phyloP scores from a whole-genome alignment of 2,113 vertebrate genomes.

The Murina feae region DNA sequence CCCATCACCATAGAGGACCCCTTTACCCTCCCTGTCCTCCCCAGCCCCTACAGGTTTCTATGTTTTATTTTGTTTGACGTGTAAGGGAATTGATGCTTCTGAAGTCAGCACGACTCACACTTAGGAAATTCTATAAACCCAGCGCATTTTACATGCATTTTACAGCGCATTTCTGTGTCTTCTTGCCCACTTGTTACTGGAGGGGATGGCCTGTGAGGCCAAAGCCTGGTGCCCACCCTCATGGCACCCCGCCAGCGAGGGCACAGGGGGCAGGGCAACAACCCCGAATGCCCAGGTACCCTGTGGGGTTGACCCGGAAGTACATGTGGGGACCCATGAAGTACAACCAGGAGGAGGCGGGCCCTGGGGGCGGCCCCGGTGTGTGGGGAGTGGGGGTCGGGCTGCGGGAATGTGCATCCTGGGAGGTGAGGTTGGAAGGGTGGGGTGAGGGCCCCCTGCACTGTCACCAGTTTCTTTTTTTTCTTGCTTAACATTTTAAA shows the following conservation, averaged over 20 bases:
- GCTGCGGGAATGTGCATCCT: background rate
- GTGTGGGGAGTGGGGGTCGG: rapidly evolving
- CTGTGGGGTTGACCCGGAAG: no score
- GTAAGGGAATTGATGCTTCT: background rate
- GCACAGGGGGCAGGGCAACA: background rate
- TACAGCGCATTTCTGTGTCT: background rate
- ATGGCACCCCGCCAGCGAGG: rapidly evolving
- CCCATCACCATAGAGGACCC: no score
- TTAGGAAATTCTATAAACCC: background rate
- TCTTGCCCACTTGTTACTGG: background rate
- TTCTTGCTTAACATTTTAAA: background rate
- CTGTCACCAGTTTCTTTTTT: rapidly evolving
- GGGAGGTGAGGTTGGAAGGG: background rate
- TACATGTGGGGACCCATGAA: background rate
- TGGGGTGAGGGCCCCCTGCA: background rate
- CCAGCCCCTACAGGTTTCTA: background rate
- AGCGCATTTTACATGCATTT: background rate
- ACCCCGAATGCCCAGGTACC: background rate
- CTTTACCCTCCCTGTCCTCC: background rate
- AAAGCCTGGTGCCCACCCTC: rapidly evolving
- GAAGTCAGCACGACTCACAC: background rate
- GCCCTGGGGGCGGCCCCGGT: no score
- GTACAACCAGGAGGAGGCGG: background rate
- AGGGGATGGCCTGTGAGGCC: background rate
- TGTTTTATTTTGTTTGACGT: background rate